phyloP scores from a whole-genome alignment of 2,888 invertebrate species.

The Andrena flavipes region DNA sequence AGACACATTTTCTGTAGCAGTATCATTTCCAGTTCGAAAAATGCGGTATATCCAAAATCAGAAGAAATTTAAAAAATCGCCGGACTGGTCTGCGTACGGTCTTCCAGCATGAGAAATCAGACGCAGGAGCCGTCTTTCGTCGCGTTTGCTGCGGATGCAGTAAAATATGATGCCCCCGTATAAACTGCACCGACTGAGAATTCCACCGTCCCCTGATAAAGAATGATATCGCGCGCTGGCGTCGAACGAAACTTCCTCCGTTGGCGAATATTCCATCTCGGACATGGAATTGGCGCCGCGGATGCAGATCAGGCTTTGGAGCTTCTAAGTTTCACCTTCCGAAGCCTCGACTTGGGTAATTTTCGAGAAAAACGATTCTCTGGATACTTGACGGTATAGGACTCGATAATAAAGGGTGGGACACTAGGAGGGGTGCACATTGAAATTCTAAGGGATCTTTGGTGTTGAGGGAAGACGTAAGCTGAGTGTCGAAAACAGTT shows the following conservation, averaged over 20 bases:
- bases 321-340: neutral
- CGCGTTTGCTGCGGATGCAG: constrained; percentile 37
- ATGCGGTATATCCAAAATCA: too few species aligned
- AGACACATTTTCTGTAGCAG: neutral
- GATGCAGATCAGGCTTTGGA: neutral
- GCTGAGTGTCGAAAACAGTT: too few species aligned
- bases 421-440: too few species aligned
- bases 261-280: neutral
- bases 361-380: too few species aligned
- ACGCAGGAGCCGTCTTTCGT: neutral
- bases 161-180: constrained; percentile 45
- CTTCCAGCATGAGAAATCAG: neutral
- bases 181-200: constrained; percentile 26
- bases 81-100: neutral
- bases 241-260: neutral
- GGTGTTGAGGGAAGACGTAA: too few species aligned
- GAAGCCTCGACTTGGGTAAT: neutral
- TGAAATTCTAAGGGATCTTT: too few species aligned
- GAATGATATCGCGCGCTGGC: constrained; percentile 24
- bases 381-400: too few species aligned
- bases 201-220: constrained; percentile 40
- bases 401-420: too few species aligned
- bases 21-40: neutral
- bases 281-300: neutral
- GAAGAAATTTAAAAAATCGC: constrained; percentile 5